These are phyloP conservation scores for Druon quercuslanigerum DNA, from an alignment of 1,140 invertebrate genomes.

Conservation along the genomic window DNA sequence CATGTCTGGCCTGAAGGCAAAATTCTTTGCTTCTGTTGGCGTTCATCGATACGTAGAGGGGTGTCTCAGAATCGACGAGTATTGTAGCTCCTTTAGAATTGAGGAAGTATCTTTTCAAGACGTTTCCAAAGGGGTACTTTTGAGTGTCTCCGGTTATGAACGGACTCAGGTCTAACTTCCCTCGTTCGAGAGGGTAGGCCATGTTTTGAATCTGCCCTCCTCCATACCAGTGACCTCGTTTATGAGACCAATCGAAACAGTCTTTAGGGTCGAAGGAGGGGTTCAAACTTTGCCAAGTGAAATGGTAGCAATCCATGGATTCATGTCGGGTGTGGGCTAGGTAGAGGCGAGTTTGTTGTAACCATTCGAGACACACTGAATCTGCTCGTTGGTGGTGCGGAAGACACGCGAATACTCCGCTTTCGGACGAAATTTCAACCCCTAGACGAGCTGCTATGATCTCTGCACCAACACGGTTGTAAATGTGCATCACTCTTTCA, in stretches of 20 bases:
- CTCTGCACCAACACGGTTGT: conserved; percentile 82
- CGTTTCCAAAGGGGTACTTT: conserved; percentile 86
- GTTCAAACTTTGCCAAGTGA: conserved; percentile 87
- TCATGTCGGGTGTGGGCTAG: conserved; percentile 78
- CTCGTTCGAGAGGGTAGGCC: conserved; percentile 87
- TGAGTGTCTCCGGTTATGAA: conserved; percentile 89
- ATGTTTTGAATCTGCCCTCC: conserved; percentile 86
- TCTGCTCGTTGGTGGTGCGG: conserved; percentile 78
- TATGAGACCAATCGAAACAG: conserved; percentile 85
- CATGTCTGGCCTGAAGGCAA: conserved; percentile 84
- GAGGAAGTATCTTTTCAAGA: conserved; percentile 87
- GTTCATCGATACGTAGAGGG: conserved; percentile 87
- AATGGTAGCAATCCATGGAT: conserved; percentile 84
- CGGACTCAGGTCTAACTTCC: conserved; percentile 82
- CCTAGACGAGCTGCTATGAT: conserved; percentile 84
- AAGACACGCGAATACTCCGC: conserved; percentile 83
- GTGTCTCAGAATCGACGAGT: conserved; percentile 84
- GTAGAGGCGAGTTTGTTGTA: conserved; percentile 83
- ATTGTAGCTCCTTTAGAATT: conserved; percentile 90
- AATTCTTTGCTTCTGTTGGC: conserved; percentile 78
- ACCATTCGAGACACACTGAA: conserved; percentile 87
- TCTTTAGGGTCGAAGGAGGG: conserved; percentile 83
- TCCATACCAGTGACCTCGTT: conserved; percentile 86
- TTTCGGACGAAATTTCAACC: conserved; percentile 71
- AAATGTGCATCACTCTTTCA: conserved; percentile 84